Evolutionary conservation across 2,797 vertebrate genomes (phyloP), one percentile per base, ranked within the genome.

Genomic region (Galagoides demidoff): DNA sequence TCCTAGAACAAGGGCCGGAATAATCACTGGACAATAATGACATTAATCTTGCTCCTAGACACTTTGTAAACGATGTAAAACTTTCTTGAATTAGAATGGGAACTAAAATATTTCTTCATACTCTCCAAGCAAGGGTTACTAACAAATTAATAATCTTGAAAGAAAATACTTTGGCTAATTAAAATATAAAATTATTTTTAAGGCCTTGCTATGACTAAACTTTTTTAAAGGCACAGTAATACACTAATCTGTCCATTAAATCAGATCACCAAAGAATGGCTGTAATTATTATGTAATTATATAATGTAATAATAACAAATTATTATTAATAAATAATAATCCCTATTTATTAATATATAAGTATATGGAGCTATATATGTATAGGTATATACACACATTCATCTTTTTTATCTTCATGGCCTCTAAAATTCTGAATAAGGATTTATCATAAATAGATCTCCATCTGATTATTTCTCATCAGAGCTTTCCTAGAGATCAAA

Each of bases 101-200:
- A 45, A 77, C 27, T 87, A 81, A 71, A 81, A 85, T 84, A 57
- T 5, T 55, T 70, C 66, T 85, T 73, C 83, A 79, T 1, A 20
- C 43, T 77, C 17, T 57, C n/a, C 39, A 71, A 87, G 31, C 79
- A 87, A 93, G n/a, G 11, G n/a, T 73, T 63, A 89, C 57, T 39
- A 84, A 37, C 63, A 90, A 95, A 81, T 2, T 27, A 63, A 89
- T 79, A 9, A 64, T 89, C 39, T 71, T 89, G 23, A 94, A 95
- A 86, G 22, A 29, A n/a, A 92, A 88, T 77, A 52, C 1, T 76
- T 55, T 77, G 55, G 37, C 89, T 96, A 93, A 95, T 92, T 94
- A 90, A 61, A n/a, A 90, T 70, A 95, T 27, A 94, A 92, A 85
- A 88, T 94, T 87, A 78, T 90, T 92, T 78, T 90, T 52, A 96